These are phyloP conservation scores for Albula goreensis DNA, from an alignment of 2,113 vertebrate species.

Conservation along the genomic window DNA sequence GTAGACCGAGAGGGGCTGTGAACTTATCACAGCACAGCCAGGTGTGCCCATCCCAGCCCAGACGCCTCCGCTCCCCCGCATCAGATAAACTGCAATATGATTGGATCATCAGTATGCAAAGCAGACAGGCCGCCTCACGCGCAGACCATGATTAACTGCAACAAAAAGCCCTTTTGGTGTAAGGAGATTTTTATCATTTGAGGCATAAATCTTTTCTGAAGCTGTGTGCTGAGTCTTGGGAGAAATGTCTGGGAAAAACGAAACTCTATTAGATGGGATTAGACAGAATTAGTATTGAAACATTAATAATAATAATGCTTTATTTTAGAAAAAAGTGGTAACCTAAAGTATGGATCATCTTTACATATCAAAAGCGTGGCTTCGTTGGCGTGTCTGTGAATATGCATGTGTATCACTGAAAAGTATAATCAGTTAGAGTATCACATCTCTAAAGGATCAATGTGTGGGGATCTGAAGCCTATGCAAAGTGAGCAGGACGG, in stretches of 20 bases:
- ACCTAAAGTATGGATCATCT: not conserved
- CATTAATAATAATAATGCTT: constrained; percentile 40
- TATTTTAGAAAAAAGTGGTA: not conserved
- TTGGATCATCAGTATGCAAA: constrained; percentile 51
- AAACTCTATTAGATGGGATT: constrained; percentile 24
- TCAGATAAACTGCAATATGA: constrained; percentile 41
- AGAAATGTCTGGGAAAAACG: not conserved
- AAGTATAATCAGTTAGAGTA: not conserved
- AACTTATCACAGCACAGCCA: constrained; percentile 42
- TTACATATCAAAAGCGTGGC: constrained; percentile 7
- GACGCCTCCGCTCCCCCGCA: constrained; percentile 13
- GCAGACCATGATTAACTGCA: constrained; percentile 50
- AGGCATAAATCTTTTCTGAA: constrained; percentile 49
- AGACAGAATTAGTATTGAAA: constrained; percentile 48
- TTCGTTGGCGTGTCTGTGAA: not conserved
- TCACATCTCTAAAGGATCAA: too few species aligned
- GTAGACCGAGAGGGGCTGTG: not conserved
- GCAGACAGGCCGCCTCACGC: constrained; percentile 4
- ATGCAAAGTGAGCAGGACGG: too few species aligned
- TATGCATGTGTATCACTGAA: not conserved
- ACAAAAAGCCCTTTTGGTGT: constrained; percentile 49
- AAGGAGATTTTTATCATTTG: constrained; percentile 57
- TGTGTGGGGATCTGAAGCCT: too few species aligned
- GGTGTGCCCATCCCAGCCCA: constrained; percentile 38
- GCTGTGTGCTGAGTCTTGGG: constrained; percentile 3